These are phyloP conservation scores for Xenus cinereus DNA, from an alignment of 2,113 vertebrate genomes.

Conservation along the genomic window DNA sequence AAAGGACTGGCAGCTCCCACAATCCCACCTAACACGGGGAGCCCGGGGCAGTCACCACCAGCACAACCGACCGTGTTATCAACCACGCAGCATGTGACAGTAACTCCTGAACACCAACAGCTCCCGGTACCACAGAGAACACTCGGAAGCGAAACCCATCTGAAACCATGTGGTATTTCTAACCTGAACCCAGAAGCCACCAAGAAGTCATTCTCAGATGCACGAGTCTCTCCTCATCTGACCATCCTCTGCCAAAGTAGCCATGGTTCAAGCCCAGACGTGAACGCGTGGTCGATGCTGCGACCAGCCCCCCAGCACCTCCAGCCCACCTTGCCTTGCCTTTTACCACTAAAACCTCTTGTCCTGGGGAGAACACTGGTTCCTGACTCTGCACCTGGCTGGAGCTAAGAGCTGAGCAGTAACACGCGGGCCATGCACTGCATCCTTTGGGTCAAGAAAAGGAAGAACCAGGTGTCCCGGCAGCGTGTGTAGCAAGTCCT, in stretches of 20 bases:
- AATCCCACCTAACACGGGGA: background rate
- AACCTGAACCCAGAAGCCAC: background rate
- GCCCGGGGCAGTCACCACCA: rapidly evolving
- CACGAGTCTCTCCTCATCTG: background rate
- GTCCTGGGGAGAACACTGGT: background rate
- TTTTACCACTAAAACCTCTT: background rate
- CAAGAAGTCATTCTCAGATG: background rate
- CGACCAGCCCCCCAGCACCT: background rate
- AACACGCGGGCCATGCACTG: background rate
- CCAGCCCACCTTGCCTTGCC: background rate
- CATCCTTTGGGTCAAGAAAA: background rate
- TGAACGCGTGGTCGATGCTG: rapidly evolving
- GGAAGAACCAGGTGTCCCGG: background rate
- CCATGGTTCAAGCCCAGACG: background rate
- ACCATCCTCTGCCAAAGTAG: background rate
- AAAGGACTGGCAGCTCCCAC: background rate
- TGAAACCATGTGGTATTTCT: background rate
- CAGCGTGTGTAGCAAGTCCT: background rate
- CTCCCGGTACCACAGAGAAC: background rate
- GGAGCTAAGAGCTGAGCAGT: background rate
- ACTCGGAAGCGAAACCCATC: background rate
- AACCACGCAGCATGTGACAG: rapidly evolving
- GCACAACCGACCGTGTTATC: rapidly evolving
- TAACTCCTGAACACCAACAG: background rate
- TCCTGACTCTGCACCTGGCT: background rate